Percentiles rank a stretch among this genome's conserved stretches.
These are phyloP conservation scores for Isaurus tuberculatus DNA, from an alignment of 92 coral and sea anemone species.

Conservation along the genomic window DNA sequence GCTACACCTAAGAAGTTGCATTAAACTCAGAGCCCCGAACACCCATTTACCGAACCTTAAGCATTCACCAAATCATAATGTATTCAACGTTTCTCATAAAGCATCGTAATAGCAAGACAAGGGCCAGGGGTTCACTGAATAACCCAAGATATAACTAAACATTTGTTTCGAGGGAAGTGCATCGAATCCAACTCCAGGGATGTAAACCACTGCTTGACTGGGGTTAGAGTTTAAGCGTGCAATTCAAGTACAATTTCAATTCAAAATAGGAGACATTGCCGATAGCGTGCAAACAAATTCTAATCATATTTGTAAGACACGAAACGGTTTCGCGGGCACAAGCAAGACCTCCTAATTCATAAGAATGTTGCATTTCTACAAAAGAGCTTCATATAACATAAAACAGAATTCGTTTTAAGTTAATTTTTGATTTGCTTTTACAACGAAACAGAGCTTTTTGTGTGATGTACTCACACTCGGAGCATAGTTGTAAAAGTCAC, in stretches of 20 bases:
- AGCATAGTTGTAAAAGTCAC: constrained; percentile 30
- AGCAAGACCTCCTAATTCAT: constrained; percentile 34
- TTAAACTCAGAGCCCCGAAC: not conserved
- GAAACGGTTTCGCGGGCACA: constrained; percentile 49
- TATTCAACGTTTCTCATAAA: not conserved
- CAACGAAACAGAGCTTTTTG: not conserved
- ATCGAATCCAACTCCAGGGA: not conserved
- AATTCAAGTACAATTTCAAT: constrained; percentile 1
- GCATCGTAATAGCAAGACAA: not conserved
- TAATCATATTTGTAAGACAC: constrained; percentile 38
- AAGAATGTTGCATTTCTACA: constrained; percentile 17
- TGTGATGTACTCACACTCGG: not conserved
- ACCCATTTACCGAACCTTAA: not conserved
- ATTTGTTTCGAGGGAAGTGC: not conserved
- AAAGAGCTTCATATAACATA: not conserved
- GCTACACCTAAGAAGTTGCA: not conserved
- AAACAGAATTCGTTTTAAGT: not conserved
- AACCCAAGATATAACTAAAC: not conserved
- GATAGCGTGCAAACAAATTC: constrained; percentile 44
- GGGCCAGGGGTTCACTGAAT: not conserved
- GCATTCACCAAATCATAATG: constrained; percentile 9
- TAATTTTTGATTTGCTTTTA: not conserved
- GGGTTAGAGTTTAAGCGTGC: not conserved
- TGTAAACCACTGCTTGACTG: not conserved
- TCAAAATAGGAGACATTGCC: not conserved